Base-by-base conservation (phyloP, 2,113 vertebrate genomes). In the Chloebia gouldiae region DNA sequence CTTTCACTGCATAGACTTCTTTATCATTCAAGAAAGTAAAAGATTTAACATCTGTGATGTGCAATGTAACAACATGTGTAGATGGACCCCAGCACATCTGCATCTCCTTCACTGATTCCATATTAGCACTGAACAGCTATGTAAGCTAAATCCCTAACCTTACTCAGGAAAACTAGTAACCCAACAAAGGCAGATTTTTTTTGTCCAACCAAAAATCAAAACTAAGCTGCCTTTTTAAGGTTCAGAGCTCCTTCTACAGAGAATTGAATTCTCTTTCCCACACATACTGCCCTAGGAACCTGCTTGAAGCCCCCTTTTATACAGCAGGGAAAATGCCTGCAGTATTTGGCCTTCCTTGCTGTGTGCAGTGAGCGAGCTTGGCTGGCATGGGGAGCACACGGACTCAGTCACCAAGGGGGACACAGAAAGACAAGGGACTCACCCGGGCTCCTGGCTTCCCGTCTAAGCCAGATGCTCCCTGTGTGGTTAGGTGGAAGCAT, bases 391-490 rank as follows among this genome's bases (percentile, higher is more conserved):
- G 33, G 57, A 64, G 81, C 60, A 91, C 91, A 66, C 0, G 18
- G 88, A 92, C 86, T 80, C 16, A 3, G 27, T 54, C 90, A 86
- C 6, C 1, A 73, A 95, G 80, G 81, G 59, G 0, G 17, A 92
- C 91, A 95, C 93, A 96, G 97, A 98, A 98, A 98, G 97, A 98
- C 39, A 61, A 98, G 97, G 97, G 97, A 99, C 99, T 99, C 99
- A 99, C 99, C 99, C 98, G 98, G 98, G 98, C 98, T 99, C 99
- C 99, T 98, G 99, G 99, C 99, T 99, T 99, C 97, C 99, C 99
- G 98, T 99, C 99, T 98, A 99, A 99, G 99, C 99, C 99, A 98
- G 99, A 99, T 97, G 99, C 99, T 99, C 99, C 99, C 99, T 99
- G 98, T 97, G 98, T 97, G 98, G 98, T 99, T 98, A 98, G 97